A percentile compares a stretch with the other conserved stretches of the same genome.
Conservation (phyloP, 2,888 invertebrate species). For the Aromia moschata region DNA sequence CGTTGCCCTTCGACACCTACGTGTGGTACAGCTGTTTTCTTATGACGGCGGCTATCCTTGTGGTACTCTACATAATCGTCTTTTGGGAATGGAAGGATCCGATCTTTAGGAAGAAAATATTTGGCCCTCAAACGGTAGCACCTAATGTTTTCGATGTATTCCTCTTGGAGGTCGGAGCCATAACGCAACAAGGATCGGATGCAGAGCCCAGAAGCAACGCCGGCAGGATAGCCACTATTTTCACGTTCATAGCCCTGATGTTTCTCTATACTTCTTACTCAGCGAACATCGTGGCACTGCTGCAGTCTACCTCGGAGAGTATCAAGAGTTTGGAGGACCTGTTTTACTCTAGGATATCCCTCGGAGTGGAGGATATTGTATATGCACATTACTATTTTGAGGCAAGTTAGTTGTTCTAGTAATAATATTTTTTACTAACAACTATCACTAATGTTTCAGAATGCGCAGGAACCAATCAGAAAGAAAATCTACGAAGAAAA, state of each 20-base stretch:
- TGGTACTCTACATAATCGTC: conserved; percentile 50
- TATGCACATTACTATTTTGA: conserved; percentile 69
- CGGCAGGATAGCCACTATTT: conserved; percentile 61
- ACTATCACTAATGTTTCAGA: conserved; percentile 59
- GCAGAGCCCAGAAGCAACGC: conserved; percentile 61
- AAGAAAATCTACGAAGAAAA: conserved; percentile 71
- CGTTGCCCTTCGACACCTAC: conserved; percentile 68
- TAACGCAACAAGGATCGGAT: conserved; percentile 64
- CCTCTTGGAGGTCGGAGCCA: conserved; percentile 63
- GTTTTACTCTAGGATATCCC: conserved; percentile 67
- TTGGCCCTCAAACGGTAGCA: conserved; percentile 46
- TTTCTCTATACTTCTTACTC: conserved; percentile 73
- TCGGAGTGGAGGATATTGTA: conserved; percentile 71
- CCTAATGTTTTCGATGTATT: conserved; percentile 51
- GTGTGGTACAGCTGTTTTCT: conserved; percentile 57
- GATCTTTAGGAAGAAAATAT: conserved; percentile 34
- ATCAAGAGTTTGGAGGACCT: conserved; percentile 68
- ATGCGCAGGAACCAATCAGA: conserved; percentile 70
- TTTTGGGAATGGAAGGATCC: conserved; percentile 55
- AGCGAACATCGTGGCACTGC: conserved; percentile 73
- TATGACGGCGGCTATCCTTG: conserved; percentile 58
- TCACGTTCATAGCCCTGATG: conserved; percentile 61
- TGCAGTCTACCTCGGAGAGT: conserved; percentile 70
- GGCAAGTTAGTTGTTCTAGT: conserved; percentile 62
- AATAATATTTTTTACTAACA: too few species aligned